Percentiles rank a stretch among this genome's conserved stretches.
Conservation (phyloP, 2,113 vertebrate genomes). For the Alethe diademata region DNA sequence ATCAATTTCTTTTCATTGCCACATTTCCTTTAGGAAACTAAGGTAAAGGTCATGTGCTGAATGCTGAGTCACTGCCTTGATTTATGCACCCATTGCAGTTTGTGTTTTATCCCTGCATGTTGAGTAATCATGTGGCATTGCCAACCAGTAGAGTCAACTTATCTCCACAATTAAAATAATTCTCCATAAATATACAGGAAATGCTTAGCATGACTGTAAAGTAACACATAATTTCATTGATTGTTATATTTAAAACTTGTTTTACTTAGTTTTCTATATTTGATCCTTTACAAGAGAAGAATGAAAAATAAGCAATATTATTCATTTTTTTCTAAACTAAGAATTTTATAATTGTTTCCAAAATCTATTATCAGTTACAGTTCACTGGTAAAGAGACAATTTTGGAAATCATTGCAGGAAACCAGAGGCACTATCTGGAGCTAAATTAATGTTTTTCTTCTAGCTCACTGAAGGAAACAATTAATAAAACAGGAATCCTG, state of each 20-base stretch:
- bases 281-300: neutral
- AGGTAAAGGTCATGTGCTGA: neutral
- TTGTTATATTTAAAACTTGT: neutral
- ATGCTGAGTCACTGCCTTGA: constrained; percentile 25
- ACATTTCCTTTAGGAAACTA: neutral
- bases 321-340: neutral
- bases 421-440: neutral
- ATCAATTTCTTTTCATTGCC: neutral
- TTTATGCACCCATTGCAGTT: neutral
- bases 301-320: neutral
- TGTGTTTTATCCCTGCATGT: neutral
- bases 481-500: neutral
- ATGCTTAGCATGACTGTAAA: neutral
- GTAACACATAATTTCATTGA: neutral
- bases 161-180: neutral
- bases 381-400: neutral
- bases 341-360: neutral
- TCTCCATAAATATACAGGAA: neutral
- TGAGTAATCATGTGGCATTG: neutral
- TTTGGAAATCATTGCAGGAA: constrained; percentile 1
- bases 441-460: neutral
- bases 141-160: neutral
- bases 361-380: neutral
- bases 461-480: neutral
- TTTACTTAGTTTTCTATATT: neutral